Base-by-base conservation (phyloP, 2,113 vertebrate species). In the Brachypteracias leptosomus region DNA sequence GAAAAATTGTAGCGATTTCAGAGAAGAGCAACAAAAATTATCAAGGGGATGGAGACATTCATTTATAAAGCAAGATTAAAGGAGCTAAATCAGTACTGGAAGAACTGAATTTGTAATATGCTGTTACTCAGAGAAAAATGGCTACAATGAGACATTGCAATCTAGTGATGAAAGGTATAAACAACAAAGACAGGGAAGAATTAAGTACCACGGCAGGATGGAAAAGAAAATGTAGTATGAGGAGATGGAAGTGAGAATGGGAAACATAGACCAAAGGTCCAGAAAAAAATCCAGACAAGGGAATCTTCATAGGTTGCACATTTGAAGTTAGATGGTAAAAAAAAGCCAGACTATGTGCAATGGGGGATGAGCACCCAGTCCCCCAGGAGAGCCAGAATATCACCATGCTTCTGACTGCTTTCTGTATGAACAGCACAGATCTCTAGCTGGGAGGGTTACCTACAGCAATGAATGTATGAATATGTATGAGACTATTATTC, bases 1-100 rank as follows among this genome's bases (percentile, higher is more conserved):
- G 95, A 95, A 96, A 96, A 95, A 96, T 84, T 72, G 77, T 75
- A 46, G 61, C 22, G 49, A 92, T 88, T 94, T 95, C 93, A 96
- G 95, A 93, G 66, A 95, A 94, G 66, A 97, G 93, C 89, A 95
- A 94, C 93, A 96, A 90, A 93, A 96, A 96, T 94, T 96, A 96
- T 82, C 96, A 85, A 88, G 90, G 61, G 92, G 73, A 86, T 90
- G 61, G 49, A 72, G 70, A 91, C 68, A 93, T 92, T 94, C 10
- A 87, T 96, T 96, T 96, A 79, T 90, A 93, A 95, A 47, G 95
- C 77, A 92, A 95, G 95, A 96, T 96, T 95, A 96, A 96, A 94
- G 86, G 57, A 65, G 47, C 85, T 94, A 95, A 94, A 93, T 92
- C 90, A 88, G 88, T 75, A 86, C 42, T 57, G 67, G 76, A 92